Evolutionary conservation across 2,113 vertebrate species (phyloP).

Genomic region (Genyomyrus donnyi): DNA sequence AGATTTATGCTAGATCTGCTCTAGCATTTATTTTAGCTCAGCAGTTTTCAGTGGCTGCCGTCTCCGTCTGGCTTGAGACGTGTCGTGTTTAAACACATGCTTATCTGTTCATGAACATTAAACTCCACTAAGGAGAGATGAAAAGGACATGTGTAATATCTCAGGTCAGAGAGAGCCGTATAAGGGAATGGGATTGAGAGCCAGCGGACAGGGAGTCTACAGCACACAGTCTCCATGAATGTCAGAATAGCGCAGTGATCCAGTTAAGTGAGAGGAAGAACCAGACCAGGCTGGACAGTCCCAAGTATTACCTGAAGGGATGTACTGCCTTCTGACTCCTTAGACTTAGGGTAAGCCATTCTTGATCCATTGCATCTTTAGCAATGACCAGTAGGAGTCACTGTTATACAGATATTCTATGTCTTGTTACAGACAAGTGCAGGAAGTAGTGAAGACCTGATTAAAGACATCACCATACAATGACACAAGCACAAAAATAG

Average conservation of each 20-base stretch:
- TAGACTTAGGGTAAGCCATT: not conserved
- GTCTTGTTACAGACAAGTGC: not conserved
- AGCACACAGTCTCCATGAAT: not conserved
- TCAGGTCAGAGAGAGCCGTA: not conserved
- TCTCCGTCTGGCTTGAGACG: not conserved
- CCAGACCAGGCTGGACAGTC: not conserved
- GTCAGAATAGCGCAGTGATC: not conserved
- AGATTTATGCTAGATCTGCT: not conserved
- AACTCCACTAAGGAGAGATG: not conserved
- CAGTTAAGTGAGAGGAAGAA: not conserved
- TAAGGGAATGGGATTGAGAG: not conserved
- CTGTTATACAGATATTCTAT: conserved; percentile 40
- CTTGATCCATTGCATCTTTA: conserved; percentile 30
- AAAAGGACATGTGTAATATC: not conserved
- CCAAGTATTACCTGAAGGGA: not conserved
- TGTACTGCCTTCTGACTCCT: not conserved
- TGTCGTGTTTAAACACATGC: not conserved
- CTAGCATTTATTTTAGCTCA: not conserved
- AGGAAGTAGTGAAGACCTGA: not conserved
- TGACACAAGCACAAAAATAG: not conserved
- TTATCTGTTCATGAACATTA: not conserved
- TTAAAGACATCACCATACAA: not conserved
- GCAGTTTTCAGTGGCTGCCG: not conserved
- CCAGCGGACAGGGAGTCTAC: not conserved
- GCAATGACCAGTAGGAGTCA: conserved; percentile 46